A percentile compares a stretch with the other conserved stretches of the same genome.
Conservation (phyloP, 1,140 invertebrate genomes). For the Drosophila simulans region DNA sequence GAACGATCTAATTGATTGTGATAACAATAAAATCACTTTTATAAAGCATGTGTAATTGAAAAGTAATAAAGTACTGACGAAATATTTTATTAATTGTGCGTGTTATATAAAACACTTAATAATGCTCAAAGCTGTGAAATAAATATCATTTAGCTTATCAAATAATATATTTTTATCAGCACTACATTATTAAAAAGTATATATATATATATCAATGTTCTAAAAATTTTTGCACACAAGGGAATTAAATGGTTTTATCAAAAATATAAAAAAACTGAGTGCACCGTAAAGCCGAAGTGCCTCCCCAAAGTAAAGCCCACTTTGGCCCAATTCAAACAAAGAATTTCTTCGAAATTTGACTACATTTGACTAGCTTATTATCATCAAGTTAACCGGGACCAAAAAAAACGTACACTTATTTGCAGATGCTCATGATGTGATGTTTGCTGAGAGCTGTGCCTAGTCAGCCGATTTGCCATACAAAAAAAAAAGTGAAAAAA, state of each 20-base stretch:
- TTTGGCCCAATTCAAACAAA: conserved; percentile 6
- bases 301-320: not conserved
- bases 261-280: not conserved
- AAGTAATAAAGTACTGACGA: not conserved
- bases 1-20: conserved; percentile 18
- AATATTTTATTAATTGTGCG: not conserved
- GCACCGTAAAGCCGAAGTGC: not conserved
- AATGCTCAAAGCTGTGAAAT: too few relatives aligned
- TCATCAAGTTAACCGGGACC: conserved; percentile 22
- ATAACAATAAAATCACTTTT: conserved; percentile 18
- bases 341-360: conserved; percentile 3
- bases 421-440: conserved; percentile 62
- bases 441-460: conserved; percentile 54
- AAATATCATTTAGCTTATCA: too few relatives aligned
- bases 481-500: conserved; percentile 1
- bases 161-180: not conserved
- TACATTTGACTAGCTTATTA: conserved; percentile 27
- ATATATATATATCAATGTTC: not conserved
- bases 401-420: conserved; percentile 47
- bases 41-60: not conserved
- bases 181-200: not conserved
- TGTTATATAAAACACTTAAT: too few relatives aligned
- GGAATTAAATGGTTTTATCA: not conserved
- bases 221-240: not conserved
- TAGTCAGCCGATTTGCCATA: conserved; percentile 38